Evolutionary conservation across 2,888 invertebrate genomes (phyloP), one percentile per base, ranked within the genome.

Genomic region (Disparrhopalites patrizii): DNA sequence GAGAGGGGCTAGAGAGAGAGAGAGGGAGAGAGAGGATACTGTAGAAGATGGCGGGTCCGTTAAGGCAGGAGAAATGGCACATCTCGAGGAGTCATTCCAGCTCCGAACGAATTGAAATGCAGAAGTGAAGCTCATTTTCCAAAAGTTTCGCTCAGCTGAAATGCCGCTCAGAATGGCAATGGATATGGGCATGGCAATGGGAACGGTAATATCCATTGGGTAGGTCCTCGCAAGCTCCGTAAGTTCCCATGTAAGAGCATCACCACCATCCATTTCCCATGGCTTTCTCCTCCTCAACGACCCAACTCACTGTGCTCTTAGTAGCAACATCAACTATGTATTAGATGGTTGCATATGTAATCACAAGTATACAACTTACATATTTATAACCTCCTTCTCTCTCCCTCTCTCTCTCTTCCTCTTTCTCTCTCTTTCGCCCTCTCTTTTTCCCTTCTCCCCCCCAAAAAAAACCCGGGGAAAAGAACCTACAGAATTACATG

Each of bases 81-180:
- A 65, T 65, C 40, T 33, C 28, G 54, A 54, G 55, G 55, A 65
- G 54, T 25, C 54, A 65, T 65, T 54, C 31, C 23, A 62, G 54
- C 40, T 62, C 58, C 55, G 60, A 55, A 63, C 52, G 70, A 69
- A 63, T 66, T 67, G 66, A 68, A 72, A 69, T 67, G 66, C 68
- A 68, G 68, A 68, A 70, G 70, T 69, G 70, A 70, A 69, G 69
- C 72, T 72, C 72, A 71, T 71, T 72, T 72, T 66, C 70, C 70
- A 70, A 61, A 71, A 70, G 70, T 72, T 72, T 72, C 70, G 69
- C 69, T 72, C 72, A 72, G 67, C 72, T 68, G 65, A 69, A 71
- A 71, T 71, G 71, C 68, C 65, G 67, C 63, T 66, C 65, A 65
- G 66, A 70, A 70, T 69, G 70, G 69, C 62, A 72, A 70, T 70